phyloP scores from a whole-genome alignment of 2,113 vertebrate genomes.

The Chrysochloris asiatica region DNA sequence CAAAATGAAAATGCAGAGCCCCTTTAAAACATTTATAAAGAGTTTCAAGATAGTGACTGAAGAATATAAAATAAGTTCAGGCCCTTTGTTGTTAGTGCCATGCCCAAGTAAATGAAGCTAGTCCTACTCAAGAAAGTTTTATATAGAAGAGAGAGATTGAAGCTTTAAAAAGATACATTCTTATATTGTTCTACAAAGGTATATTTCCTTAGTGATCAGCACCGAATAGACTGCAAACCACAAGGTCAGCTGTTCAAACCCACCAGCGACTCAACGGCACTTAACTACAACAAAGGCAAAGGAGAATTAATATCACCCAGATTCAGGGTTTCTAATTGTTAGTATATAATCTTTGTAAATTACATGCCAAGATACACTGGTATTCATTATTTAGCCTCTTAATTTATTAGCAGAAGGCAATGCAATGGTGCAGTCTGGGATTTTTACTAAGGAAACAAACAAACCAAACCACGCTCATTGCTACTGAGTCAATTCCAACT shows the following conservation, averaged over 20 bases:
- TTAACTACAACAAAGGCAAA: no score
- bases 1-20: background rate
- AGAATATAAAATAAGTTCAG: background rate
- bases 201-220: no score
- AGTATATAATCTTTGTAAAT: background rate
- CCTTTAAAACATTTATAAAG: background rate
- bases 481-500: no score
- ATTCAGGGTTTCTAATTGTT: background rate
- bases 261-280: no score
- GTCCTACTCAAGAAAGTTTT: background rate
- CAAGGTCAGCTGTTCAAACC: no score
- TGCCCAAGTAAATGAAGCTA: background rate
- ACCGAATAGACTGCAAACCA: no score
- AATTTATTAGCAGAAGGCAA: background rate
- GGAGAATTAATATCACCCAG: background rate
- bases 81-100: background rate
- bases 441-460: slow-evolving; percentile 15
- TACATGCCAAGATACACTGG: background rate
- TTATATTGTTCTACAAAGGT: background rate
- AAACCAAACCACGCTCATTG: no score
- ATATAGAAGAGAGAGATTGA: background rate
- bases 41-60: background rate
- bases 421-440: background rate
- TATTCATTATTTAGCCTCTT: background rate
- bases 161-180: background rate